phyloP scores from a whole-genome alignment of 2,888 invertebrate genomes.

The Lasioglossum calceatum region DNA sequence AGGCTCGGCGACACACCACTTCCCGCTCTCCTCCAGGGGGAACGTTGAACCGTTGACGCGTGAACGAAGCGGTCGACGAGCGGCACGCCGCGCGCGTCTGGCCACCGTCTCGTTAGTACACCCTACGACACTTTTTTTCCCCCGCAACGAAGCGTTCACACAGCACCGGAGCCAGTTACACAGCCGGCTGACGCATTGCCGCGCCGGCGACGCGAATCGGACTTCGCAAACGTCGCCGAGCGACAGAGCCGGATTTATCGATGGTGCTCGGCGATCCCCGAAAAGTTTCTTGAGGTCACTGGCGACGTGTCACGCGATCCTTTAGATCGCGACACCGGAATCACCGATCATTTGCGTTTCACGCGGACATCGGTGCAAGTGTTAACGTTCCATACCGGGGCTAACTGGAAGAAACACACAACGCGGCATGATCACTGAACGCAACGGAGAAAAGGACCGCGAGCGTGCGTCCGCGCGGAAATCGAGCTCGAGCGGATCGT shows the following conservation, averaged over 20 bases:
- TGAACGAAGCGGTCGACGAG: neutral
- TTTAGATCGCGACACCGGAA: neutral
- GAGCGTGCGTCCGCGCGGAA: slow-evolving; percentile 36
- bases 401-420: neutral
- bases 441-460: slow-evolving; percentile 33
- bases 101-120: neutral
- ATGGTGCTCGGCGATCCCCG: no score
- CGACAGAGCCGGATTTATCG: neutral
- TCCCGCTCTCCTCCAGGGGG: neutral
- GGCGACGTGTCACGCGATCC: neutral
- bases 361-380: neutral
- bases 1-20: neutral
- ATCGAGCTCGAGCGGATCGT: slow-evolving; percentile 62
- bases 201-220: neutral
- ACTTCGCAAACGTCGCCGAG: neutral
- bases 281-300: slow-evolving; percentile 11
- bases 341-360: neutral
- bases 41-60: neutral
- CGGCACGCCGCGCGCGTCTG: neutral
- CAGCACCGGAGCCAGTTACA: neutral
- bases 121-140: neutral
- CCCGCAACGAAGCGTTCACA: neutral
- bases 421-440: slow-evolving; percentile 21
- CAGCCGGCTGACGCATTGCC: slow-evolving; percentile 24
- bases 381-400: neutral